These are phyloP conservation scores for Muricea muricata DNA, from an alignment of 92 coral and sea anemone genomes.

Conservation along the genomic window DNA sequence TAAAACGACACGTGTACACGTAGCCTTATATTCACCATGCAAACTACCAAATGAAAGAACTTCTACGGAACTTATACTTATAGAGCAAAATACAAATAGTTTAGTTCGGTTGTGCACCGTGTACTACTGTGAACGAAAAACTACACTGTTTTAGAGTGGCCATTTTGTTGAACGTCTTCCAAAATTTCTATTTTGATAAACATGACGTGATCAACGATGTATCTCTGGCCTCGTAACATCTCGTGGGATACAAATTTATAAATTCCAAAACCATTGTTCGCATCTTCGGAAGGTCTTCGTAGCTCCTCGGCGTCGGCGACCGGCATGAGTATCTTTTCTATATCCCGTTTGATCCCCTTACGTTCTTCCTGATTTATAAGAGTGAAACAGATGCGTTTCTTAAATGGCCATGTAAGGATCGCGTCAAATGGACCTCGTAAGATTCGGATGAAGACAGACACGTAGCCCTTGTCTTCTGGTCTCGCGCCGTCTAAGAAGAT, in stretches of 20 bases:
- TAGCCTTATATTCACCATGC: too few species aligned
- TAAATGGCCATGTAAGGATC: slow-evolving; percentile 48
- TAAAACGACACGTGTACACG: too few species aligned
- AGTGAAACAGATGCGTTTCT: slow-evolving; percentile 31
- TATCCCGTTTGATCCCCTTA: not conserved
- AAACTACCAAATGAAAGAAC: too few species aligned
- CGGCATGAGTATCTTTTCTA: slow-evolving; percentile 14
- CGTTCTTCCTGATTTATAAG: not conserved
- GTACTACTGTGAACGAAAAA: not conserved
- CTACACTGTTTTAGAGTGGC: slow-evolving; percentile 11
- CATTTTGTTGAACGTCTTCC: not conserved
- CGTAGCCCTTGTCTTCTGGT: slow-evolving; percentile 6
- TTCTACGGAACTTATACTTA: too few species aligned
- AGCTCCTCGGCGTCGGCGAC: slow-evolving; percentile 5
- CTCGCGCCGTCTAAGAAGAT: slow-evolving; percentile 21
- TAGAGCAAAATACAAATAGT: too few species aligned
- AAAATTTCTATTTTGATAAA: slow-evolving; percentile 19
- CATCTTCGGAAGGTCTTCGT: slow-evolving; percentile 39
- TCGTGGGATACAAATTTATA: slow-evolving; percentile 37
- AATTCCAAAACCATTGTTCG: slow-evolving; percentile 37
- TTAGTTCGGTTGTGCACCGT: too few species aligned
- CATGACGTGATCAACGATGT: slow-evolving; percentile 40
- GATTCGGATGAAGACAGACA: slow-evolving; percentile 29
- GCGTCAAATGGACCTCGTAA: slow-evolving; percentile 43
- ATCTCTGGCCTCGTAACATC: slow-evolving; percentile 7